Conservation (phyloP, 2,797 vertebrate genomes). For the Poecile montanus region DNA sequence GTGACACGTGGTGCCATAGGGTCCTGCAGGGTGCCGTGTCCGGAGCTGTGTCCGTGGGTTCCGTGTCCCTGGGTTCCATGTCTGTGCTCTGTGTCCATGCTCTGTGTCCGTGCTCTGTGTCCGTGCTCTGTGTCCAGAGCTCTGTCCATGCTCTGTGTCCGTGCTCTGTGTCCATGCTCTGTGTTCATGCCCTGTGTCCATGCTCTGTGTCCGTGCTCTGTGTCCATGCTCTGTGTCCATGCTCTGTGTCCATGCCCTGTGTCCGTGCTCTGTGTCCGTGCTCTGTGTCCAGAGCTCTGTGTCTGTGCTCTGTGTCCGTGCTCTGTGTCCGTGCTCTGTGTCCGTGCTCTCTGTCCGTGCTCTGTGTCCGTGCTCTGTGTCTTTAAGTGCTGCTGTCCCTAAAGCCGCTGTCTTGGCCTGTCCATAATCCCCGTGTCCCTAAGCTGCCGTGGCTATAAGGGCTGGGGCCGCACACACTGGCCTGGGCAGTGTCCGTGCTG, state of each 20-base stretch:
- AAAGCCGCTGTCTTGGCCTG: rapidly evolving
- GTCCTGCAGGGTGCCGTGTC: rapidly evolving
- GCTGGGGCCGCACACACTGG: rapidly evolving
- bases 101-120: neutral
- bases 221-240: no score
- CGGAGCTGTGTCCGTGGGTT: no score
- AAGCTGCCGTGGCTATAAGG: neutral
- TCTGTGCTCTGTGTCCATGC: neutral
- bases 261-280: no score
- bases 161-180: neutral
- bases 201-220: no score
- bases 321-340: neutral
- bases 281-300: no score
- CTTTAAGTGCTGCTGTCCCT: neutral
- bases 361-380: neutral
- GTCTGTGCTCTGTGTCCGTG: no score
- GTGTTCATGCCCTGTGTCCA: no score
- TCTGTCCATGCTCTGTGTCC: neutral
- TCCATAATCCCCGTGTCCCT: neutral
- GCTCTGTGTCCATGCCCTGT: no score
- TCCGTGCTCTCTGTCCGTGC: neutral
- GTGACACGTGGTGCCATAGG: rapidly evolving
- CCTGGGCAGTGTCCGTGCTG: no score
- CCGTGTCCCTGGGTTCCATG: no score
- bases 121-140: neutral